A percentile compares a stretch with the other conserved stretches of the same genome.
Conservation (phyloP, 1,140 invertebrate genomes). For the Odontomachus brunneus region DNA sequence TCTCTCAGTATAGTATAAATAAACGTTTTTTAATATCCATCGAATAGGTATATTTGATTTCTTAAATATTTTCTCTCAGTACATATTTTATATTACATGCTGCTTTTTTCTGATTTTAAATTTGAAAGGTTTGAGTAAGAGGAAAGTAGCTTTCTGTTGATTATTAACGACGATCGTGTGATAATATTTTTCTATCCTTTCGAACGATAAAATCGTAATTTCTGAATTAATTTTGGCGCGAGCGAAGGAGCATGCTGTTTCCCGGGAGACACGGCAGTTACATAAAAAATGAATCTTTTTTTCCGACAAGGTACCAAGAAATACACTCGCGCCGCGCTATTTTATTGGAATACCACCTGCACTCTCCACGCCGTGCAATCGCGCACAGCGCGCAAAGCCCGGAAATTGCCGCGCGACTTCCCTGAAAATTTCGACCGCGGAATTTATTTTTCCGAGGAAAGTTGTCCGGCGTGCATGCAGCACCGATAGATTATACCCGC, state of each 20-base stretch:
- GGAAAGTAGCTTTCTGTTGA: too few relatives aligned
- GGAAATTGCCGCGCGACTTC: conserved; percentile 23
- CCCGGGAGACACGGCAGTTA: not conserved
- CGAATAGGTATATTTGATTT: too few relatives aligned
- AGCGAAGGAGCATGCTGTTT: not conserved
- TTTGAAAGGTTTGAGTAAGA: too few relatives aligned
- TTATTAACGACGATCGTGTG: too few relatives aligned
- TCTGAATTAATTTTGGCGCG: not conserved
- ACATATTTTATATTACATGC: too few relatives aligned
- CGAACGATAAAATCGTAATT: conserved; percentile 8
- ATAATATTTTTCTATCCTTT: too few relatives aligned
- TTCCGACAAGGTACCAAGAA: not conserved
- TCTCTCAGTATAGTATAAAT: too few relatives aligned
- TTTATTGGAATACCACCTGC: conserved; percentile 47
- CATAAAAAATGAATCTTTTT: not conserved
- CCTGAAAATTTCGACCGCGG: conserved; percentile 33
- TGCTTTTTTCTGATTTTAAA: too few relatives aligned
- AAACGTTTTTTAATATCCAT: too few relatives aligned
- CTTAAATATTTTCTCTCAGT: too few relatives aligned
- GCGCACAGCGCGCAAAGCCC: not conserved
- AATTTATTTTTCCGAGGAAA: conserved; percentile 56
- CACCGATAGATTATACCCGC: conserved; percentile 55
- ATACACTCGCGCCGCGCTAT: too few relatives aligned
- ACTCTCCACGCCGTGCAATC: conserved; percentile 1
- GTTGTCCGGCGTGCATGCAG: conserved; percentile 37